Evolutionary conservation across 2,113 vertebrate species (phyloP).

Genomic region (Hemiprocne comata): DNA sequence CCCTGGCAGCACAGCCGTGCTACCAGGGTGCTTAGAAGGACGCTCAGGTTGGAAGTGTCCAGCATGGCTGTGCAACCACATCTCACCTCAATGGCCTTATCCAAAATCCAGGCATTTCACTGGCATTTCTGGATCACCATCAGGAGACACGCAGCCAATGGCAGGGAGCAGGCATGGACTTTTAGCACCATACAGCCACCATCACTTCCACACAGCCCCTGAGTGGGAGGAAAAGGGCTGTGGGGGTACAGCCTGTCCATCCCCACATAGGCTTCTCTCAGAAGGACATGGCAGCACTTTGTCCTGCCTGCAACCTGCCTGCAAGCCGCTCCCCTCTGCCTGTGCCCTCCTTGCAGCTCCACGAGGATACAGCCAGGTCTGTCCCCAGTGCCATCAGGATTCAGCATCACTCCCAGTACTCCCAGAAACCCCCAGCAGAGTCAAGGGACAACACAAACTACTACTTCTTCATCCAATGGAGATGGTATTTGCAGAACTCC

Average conservation of each 20-base stretch:
- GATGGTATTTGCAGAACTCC: neutral
- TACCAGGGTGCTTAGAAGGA: neutral
- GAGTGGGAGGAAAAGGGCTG: neutral
- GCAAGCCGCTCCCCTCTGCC: neutral
- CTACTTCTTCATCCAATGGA: neutral
- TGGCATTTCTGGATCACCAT: neutral
- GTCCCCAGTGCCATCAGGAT: rapidly evolving
- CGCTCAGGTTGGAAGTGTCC: neutral
- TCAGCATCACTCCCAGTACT: neutral
- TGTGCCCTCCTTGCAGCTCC: neutral
- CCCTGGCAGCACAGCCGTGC: neutral
- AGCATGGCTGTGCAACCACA: rapidly evolving
- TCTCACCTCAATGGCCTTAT: neutral
- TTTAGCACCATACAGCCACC: neutral
- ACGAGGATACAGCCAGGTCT: neutral
- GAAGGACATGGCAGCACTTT: neutral
- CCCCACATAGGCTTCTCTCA: too few species aligned
- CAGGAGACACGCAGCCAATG: rapidly evolving
- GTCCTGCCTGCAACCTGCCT: neutral
- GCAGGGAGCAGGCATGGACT: neutral
- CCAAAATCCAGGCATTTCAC: neutral
- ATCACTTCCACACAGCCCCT: rapidly evolving
- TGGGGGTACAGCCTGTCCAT: neutral
- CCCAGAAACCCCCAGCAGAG: neutral
- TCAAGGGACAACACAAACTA: rapidly evolving